Conservation (phyloP, 2,888 invertebrate genomes). For the Horisme vitalbata region DNA sequence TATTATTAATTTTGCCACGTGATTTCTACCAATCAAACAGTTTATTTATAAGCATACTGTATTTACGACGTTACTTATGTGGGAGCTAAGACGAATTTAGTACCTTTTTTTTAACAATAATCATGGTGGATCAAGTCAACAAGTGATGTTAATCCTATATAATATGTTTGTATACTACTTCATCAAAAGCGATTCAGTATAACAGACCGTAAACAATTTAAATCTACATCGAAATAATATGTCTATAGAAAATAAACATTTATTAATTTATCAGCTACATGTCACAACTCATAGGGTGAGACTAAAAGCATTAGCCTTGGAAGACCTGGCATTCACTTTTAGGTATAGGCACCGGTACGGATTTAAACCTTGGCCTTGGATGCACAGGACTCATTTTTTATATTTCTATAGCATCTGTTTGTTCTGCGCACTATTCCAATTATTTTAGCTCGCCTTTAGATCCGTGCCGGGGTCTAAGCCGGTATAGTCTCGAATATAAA, state of each 20-base stretch:
- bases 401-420: too few relatives aligned
- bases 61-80: conserved; percentile 50
- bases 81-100: conserved; percentile 55
- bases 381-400: too few relatives aligned
- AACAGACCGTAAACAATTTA: conserved; percentile 31
- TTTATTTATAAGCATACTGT: conserved; percentile 57
- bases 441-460: too few relatives aligned
- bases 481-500: conserved; percentile 40
- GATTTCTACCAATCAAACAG: conserved; percentile 35
- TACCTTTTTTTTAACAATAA: conserved; percentile 45
- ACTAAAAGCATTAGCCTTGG: conserved; percentile 42
- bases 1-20: conserved; percentile 37
- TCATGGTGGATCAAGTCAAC: conserved; percentile 29
- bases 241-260: conserved; percentile 51
- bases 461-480: too few relatives aligned
- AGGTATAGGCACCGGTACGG: too few relatives aligned
- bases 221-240: conserved; percentile 37
- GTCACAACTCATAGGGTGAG: conserved; percentile 58
- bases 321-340: conserved; percentile 25
- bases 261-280: conserved; percentile 61
- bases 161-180: conserved; percentile 24
- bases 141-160: conserved; percentile 30
- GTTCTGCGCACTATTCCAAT: too few relatives aligned
- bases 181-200: conserved; percentile 29
- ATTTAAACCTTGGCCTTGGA: too few relatives aligned